These are phyloP conservation scores for Petrocephalus microphthalmus DNA, from an alignment of 2,113 vertebrate genomes.

Conservation along the genomic window DNA sequence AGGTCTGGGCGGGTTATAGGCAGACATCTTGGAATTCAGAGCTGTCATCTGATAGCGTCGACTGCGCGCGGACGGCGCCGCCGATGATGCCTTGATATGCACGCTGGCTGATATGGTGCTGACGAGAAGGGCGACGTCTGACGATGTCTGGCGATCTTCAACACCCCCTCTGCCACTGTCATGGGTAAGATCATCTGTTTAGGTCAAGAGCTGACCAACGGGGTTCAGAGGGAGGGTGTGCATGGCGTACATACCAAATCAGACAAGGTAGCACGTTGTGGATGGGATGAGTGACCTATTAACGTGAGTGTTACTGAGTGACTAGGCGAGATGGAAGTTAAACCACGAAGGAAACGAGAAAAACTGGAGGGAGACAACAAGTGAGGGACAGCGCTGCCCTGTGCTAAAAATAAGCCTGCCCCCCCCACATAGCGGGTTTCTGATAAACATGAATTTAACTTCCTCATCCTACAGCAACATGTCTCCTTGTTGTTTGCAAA, in stretches of 20 bases:
- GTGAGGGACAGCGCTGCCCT: background rate
- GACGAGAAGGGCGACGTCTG: background rate
- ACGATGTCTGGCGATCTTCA: background rate
- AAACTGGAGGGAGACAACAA: background rate
- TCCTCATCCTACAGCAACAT: background rate
- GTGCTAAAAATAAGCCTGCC: background rate
- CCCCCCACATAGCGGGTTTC: background rate
- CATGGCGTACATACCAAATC: background rate
- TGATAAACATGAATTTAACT: background rate
- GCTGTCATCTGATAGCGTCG: background rate
- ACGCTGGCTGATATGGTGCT: background rate
- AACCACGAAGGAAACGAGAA: background rate
- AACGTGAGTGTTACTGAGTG: slow-evolving; percentile 1
- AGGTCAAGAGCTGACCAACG: too few species aligned
- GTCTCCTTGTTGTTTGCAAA: background rate
- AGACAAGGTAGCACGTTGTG: background rate
- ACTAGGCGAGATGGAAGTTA: background rate
- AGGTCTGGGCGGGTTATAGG: too few species aligned
- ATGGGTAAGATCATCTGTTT: background rate
- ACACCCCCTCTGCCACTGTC: background rate
- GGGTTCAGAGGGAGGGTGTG: background rate
- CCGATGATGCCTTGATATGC: background rate
- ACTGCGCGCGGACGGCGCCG: background rate
- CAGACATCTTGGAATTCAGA: too few species aligned
- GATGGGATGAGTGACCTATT: background rate